A percentile compares a stretch with the other conserved stretches of the same genome.
These are phyloP conservation scores for Gopherus flavomarginatus DNA, from an alignment of 2,113 vertebrate genomes.

Conservation along the genomic window DNA sequence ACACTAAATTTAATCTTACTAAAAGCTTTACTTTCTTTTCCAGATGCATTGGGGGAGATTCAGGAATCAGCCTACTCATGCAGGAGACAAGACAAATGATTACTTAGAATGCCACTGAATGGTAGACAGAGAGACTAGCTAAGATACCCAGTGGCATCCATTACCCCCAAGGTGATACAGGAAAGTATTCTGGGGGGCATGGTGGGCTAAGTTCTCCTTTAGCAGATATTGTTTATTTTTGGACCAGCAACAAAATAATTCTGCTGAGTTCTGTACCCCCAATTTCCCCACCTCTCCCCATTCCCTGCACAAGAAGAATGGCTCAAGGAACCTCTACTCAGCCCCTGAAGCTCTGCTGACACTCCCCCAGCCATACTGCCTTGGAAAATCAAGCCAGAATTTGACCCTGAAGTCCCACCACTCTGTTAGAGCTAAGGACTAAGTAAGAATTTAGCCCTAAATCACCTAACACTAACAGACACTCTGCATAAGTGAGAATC, in stretches of 20 bases:
- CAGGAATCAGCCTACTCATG: not conserved
- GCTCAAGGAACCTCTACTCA: not conserved
- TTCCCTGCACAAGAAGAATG: not conserved
- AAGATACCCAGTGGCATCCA: not conserved
- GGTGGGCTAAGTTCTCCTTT: not conserved
- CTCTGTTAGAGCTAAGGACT: not conserved
- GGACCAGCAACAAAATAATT: not conserved
- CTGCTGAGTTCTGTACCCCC: not conserved
- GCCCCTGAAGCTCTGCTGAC: not conserved
- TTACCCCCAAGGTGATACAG: not conserved
- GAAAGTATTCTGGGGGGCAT: not conserved
- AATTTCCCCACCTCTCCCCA: not conserved
- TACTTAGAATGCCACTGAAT: accelerated
- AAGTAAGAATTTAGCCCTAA: not conserved
- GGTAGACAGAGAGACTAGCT: not conserved
- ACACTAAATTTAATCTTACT: not conserved
- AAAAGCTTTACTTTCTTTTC: not conserved
- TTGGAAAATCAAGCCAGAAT: not conserved
- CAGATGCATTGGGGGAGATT: accelerated
- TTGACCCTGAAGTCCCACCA: not conserved
- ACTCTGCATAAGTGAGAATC: conserved; percentile 6
- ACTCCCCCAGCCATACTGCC: not conserved
- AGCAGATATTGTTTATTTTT: not conserved
- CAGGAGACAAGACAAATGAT: not conserved
- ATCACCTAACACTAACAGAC: not conserved